Percentiles rank a stretch among this genome's conserved stretches.
Conservation (phyloP, 2,113 vertebrate genomes). For the Chascanopsetta lugubris region DNA sequence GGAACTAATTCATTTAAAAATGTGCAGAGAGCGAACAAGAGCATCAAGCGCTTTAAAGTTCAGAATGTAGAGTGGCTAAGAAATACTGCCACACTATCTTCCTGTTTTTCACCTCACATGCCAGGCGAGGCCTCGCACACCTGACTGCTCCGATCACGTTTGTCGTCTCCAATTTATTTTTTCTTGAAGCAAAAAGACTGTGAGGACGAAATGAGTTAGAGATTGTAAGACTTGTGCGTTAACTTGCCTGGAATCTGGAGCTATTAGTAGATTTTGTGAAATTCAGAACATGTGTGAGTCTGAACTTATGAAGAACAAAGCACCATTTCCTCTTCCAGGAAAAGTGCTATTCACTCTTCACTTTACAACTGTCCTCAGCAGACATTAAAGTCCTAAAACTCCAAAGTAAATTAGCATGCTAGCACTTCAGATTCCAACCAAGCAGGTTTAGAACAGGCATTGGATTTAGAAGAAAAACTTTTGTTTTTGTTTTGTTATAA, state of each 20-base stretch:
- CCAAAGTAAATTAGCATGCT: too few species aligned
- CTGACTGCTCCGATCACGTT: slow-evolving; percentile 26
- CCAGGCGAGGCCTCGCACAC: slow-evolving; percentile 19
- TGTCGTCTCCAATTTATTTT: neutral
- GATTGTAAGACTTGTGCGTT: neutral
- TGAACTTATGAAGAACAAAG: slow-evolving; percentile 14
- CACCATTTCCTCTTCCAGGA: neutral
- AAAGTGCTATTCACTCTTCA: neutral
- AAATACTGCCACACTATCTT: neutral
- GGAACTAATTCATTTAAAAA: slow-evolving; percentile 57
- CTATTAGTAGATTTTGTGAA: slow-evolving; percentile 5
- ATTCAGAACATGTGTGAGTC: too few species aligned
- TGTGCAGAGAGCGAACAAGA: slow-evolving; percentile 29
- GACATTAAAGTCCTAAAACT: neutral
- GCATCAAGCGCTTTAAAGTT: slow-evolving; percentile 18
- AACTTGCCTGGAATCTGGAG: slow-evolving; percentile 6
- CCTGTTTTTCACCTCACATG: neutral
- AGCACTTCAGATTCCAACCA: too few species aligned
- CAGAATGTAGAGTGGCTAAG: slow-evolving; percentile 37
- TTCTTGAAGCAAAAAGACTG: neutral
- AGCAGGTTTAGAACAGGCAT: too few species aligned
- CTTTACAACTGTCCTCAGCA: neutral
- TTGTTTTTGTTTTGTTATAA: too few species aligned
- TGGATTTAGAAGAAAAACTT: too few species aligned
- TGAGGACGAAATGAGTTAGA: neutral